phyloP scores from a whole-genome alignment of 37 sponge, comb jelly and placozoan genomes.

The Bolinopsis microptera region DNA sequence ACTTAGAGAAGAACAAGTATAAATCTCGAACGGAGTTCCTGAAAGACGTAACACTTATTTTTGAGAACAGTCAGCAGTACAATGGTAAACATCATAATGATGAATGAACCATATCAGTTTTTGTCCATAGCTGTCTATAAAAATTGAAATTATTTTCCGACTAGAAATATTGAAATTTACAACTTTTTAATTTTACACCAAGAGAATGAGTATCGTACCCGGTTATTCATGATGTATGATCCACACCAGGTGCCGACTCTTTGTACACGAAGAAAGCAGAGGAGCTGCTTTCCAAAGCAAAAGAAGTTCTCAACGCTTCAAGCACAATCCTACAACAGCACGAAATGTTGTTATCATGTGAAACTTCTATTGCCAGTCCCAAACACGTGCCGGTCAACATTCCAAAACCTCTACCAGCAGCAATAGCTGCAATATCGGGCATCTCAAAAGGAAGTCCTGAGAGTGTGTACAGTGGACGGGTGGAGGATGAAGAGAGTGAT shows the following conservation, averaged over 20 bases:
- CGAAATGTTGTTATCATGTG: neutral
- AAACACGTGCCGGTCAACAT: neutral
- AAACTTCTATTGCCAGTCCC: neutral
- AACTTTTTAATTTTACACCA: too few relatives aligned
- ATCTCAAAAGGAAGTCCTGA: neutral
- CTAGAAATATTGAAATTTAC: too few relatives aligned
- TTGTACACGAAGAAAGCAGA: constrained; percentile 55
- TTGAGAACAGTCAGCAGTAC: constrained; percentile 59
- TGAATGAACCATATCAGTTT: too few relatives aligned
- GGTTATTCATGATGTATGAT: neutral
- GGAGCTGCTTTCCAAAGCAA: neutral
- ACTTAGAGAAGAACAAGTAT: constrained; percentile 64
- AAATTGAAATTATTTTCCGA: too few relatives aligned
- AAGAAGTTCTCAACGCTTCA: neutral
- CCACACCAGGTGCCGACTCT: constrained; percentile 43
- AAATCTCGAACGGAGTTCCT: constrained; percentile 26
- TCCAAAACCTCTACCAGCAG: neutral
- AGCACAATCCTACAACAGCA: neutral
- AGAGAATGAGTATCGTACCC: too few relatives aligned
- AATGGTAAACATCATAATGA: neutral
- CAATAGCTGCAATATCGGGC: neutral
- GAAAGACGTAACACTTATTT: constrained; percentile 38
- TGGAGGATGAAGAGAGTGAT: neutral
- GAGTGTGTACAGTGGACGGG: constrained; percentile 19
- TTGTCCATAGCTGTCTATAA: too few relatives aligned